Percentiles rank a stretch among this genome's conserved stretches.
phyloP scores from a whole-genome alignment of 2,113 vertebrate species.

The Sander vitreus region DNA sequence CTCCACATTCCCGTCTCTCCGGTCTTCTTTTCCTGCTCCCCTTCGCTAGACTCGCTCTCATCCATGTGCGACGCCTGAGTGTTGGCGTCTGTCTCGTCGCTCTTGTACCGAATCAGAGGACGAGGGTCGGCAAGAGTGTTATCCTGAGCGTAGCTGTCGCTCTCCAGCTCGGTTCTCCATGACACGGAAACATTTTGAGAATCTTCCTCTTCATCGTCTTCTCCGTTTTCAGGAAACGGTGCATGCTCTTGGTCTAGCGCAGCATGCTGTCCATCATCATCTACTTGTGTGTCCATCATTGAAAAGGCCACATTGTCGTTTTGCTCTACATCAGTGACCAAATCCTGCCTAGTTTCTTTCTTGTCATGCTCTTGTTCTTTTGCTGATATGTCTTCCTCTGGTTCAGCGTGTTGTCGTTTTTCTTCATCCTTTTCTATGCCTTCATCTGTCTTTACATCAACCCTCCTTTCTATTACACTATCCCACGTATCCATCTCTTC shows the following conservation, averaged over 20 bases:
- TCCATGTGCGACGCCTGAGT: constrained; percentile 74
- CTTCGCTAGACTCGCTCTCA: constrained; percentile 76
- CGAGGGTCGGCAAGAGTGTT: constrained; percentile 85
- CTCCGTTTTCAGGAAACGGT: constrained; percentile 8
- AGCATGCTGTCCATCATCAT: neutral
- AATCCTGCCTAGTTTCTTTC: neutral
- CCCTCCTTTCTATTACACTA: constrained; percentile 68
- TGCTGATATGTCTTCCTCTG: constrained; percentile 71
- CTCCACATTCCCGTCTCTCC: constrained; percentile 63
- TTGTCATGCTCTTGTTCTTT: constrained; percentile 44
- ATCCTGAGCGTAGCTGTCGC: constrained; percentile 84
- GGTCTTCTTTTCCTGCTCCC: constrained; percentile 74
- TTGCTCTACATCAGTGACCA: neutral
- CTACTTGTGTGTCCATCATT: neutral
- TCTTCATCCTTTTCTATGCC: constrained; percentile 28
- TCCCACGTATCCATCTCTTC: constrained; percentile 79
- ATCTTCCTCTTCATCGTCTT: constrained; percentile 71
- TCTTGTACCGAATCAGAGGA: constrained; percentile 84
- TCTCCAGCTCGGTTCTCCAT: constrained; percentile 79
- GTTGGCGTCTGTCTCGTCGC: constrained; percentile 80
- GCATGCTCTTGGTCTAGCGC: constrained; percentile 15
- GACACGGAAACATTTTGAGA: constrained; percentile 82
- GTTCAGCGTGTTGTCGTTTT: constrained; percentile 59
- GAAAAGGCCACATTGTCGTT: neutral
- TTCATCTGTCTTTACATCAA: constrained; percentile 21